phyloP scores from a whole-genome alignment of 1,140 invertebrate genomes.

The Drepana arcuata region DNA sequence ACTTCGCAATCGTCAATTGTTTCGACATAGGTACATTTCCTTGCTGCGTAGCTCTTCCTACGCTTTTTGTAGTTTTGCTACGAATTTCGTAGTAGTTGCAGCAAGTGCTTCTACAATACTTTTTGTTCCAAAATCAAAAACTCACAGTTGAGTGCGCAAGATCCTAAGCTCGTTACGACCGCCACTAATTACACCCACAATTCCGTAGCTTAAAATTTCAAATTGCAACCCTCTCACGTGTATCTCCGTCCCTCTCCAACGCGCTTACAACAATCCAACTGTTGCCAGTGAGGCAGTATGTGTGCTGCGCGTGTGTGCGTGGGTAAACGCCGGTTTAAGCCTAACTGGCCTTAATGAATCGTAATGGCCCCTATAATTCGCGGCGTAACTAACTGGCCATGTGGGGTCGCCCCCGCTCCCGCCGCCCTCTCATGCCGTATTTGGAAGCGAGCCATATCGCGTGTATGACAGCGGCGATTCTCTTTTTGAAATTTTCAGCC shows the following conservation, averaged over 20 bases:
- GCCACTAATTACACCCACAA: conserved; percentile 62
- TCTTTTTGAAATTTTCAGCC: conserved; percentile 64
- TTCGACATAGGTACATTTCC: no score
- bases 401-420: conserved; percentile 45
- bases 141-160: conserved; percentile 40
- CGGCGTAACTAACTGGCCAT: conserved; percentile 72
- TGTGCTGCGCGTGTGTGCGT: conserved; percentile 41
- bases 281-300: conserved; percentile 38
- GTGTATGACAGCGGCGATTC: conserved; percentile 58
- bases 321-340: conserved; percentile 70
- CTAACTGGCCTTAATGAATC: conserved; percentile 74
- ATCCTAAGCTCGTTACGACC: conserved; percentile 52
- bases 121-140: conserved; percentile 29
- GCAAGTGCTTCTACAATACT: neutral
- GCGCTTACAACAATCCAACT: conserved; percentile 43
- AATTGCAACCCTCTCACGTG: conserved; percentile 28
- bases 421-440: conserved; percentile 19
- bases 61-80: no score
- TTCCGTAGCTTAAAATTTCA: conserved; percentile 52
- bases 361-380: conserved; percentile 74
- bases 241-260: conserved; percentile 25
- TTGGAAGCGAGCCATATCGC: conserved; percentile 68
- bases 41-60: no score
- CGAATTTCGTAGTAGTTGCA: no score
- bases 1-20: no score